Evolutionary conservation across 2,888 invertebrate species (phyloP).

Genomic region (Melipona beecheii): DNA sequence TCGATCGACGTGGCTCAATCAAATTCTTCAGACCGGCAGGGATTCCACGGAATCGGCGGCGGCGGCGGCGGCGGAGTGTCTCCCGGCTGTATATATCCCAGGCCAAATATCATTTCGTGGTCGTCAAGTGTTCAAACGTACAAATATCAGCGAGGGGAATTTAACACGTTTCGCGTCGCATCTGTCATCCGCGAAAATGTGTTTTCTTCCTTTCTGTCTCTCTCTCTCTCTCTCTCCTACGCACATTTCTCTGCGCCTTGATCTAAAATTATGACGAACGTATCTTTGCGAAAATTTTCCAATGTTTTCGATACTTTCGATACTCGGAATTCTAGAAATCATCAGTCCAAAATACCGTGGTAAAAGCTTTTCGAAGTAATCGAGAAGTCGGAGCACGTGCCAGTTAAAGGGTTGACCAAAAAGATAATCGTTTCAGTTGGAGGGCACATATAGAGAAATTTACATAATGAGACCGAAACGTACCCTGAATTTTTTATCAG

Average conservation of each 20-base stretch:
- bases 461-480: neutral
- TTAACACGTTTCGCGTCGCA: neutral
- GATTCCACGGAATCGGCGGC: neutral
- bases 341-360: too few species aligned
- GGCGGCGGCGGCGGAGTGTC: neutral
- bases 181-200: neutral
- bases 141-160: neutral
- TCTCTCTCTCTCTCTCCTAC: too few species aligned
- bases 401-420: neutral
- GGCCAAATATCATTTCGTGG: neutral
- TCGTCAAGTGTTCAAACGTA: neutral
- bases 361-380: neutral
- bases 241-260: neutral
- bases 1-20: slow-evolving; percentile 6
- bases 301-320: too few species aligned
- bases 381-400: neutral
- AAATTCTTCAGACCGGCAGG: neutral
- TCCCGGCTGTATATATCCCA: neutral
- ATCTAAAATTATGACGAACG: neutral
- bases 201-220: neutral
- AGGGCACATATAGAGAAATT: neutral
- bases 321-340: too few species aligned
- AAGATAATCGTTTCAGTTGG: neutral
- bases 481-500: neutral
- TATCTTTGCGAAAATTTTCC: too few species aligned